A percentile compares a stretch with the other conserved stretches of the same genome.
phyloP scores from a whole-genome alignment of 2,797 vertebrate species.

The Melanotaenia maccullochi region DNA sequence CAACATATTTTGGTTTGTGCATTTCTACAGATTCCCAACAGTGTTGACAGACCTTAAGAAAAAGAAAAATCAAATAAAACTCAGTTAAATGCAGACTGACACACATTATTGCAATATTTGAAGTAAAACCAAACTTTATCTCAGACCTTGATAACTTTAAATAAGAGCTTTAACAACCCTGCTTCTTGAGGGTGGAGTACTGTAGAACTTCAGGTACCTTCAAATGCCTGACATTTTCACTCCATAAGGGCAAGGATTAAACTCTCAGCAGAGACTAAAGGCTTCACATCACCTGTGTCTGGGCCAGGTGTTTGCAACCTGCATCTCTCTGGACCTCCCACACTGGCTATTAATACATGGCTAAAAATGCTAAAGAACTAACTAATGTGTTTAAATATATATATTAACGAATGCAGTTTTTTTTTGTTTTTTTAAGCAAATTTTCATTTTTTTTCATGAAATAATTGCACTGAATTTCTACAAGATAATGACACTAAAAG shows the following conservation, averaged over 20 bases:
- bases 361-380: no score
- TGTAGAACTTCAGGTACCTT: neutral
- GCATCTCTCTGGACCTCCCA: no score
- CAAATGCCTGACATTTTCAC: neutral
- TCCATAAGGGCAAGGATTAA: neutral
- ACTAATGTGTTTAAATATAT: no score
- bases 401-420: no score
- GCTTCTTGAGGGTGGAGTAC: neutral
- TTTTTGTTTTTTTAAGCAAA: no score
- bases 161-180: neutral
- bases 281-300: no score
- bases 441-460: no score
- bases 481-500: no score
- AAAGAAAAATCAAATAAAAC: neutral
- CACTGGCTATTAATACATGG: no score
- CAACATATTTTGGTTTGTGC: conserved; percentile 35
- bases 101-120: neutral
- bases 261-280: no score
- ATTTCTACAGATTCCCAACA: conserved; percentile 39
- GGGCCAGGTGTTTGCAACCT: no score
- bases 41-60: conserved; percentile 21
- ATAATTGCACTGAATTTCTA: no score
- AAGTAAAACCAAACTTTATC: neutral
- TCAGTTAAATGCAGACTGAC: neutral
- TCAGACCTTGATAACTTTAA: conserved; percentile 3